Conservation (phyloP, 2,113 vertebrate species). For the Hydropotes inermis region DNA sequence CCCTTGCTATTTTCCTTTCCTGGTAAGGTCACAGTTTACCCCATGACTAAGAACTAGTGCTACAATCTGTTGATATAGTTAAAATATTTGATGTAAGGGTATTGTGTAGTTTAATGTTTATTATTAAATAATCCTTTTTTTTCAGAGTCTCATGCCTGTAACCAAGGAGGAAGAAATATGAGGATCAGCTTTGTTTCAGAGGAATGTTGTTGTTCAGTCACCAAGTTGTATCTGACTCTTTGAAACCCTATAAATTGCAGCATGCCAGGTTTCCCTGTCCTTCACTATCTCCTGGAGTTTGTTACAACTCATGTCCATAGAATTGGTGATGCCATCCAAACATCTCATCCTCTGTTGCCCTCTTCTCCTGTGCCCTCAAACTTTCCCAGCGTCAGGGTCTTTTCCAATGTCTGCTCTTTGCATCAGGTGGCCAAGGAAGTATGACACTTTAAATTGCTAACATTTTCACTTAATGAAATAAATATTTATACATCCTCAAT, state of each 20-base stretch:
- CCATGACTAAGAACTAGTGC: background rate
- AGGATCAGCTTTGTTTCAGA: background rate
- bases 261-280: background rate
- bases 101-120: background rate
- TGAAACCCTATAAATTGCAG: background rate
- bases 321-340: background rate
- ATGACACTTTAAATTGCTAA: background rate
- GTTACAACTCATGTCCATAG: background rate
- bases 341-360: background rate
- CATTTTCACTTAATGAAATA: slow-evolving; percentile 1
- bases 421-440: background rate
- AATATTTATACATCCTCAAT: background rate
- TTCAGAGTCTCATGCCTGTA: background rate
- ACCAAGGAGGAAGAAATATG: background rate
- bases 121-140: background rate
- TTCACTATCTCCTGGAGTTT: background rate
- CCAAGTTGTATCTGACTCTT: background rate
- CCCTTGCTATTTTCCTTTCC: background rate
- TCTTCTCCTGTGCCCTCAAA: background rate
- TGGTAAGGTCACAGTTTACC: background rate
- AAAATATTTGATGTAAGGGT: background rate
- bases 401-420: background rate
- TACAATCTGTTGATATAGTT: background rate
- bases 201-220: background rate
- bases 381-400: background rate